Conservation (phyloP, 2,888 invertebrate genomes). For the Nomada fucata region DNA sequence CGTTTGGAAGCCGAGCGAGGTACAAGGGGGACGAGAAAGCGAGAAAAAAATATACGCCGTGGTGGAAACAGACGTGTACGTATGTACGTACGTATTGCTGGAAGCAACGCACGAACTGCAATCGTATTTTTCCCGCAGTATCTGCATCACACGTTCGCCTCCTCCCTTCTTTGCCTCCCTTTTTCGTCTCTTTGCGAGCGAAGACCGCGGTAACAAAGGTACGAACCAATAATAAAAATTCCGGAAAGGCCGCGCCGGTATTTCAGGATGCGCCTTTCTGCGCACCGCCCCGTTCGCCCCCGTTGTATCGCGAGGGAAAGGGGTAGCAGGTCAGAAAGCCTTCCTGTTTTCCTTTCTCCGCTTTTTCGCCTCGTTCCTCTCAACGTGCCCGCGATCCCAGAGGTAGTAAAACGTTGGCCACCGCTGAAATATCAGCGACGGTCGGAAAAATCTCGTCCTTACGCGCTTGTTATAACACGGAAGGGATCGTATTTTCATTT, state of each 20-base stretch:
- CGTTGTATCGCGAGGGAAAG: not conserved
- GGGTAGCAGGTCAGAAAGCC: conserved; percentile 48
- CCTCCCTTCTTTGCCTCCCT: not conserved
- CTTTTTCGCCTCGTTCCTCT: not conserved
- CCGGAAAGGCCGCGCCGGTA: conserved; percentile 44
- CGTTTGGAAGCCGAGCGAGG: not conserved
- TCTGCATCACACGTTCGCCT: conserved; percentile 18
- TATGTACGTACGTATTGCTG: not conserved
- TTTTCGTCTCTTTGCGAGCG: conserved; percentile 18
- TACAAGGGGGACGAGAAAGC: not conserved
- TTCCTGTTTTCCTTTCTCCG: conserved; percentile 8
- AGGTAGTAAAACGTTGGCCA: conserved; percentile 39
- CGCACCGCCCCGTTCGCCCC: not conserved
- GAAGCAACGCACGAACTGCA: not conserved
- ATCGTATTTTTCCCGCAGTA: conserved; percentile 40
- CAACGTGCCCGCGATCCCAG: conserved; percentile 20
- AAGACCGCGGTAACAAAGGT: conserved; percentile 61
- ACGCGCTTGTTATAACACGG: conserved; percentile 6
- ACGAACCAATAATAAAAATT: conserved; percentile 62
- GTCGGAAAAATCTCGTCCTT: conserved; percentile 36
- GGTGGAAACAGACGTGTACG: not conserved
- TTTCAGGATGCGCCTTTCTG: conserved; percentile 51
- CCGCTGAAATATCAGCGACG: conserved; percentile 47
- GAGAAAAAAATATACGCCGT: not conserved
- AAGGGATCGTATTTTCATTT: too few species aligned